Base-by-base conservation (phyloP, 2,797 vertebrate genomes). In the Pachyuromys duprasi region DNA sequence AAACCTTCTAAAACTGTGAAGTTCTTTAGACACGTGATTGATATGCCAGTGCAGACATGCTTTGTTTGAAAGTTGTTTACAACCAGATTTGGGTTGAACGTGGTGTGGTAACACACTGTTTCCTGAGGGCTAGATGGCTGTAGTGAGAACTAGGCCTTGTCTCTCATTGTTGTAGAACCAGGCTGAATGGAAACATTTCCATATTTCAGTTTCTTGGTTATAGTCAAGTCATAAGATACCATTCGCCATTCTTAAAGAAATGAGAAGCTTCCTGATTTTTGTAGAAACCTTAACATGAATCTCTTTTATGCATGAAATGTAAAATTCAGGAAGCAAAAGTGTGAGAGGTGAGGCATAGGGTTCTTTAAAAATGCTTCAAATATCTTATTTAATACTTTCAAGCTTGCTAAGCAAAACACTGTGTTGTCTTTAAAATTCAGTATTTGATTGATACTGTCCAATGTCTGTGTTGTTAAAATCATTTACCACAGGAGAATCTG, bases 361-460 rank as follows among this genome's bases (percentile, higher is more conserved):
- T 70, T 39, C 92, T 90, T 89, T 78, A 55, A 36, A 20, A 60
- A 39, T 2, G 31, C 28, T 86, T 90, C 42, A 92, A 62, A 67
- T 89, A 28, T 53, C 60, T 78, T 22, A 15, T 69, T 75, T 57
- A 79, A 79, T 12, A 62, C n/a, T n/a, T 88, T 87, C 6, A 42
- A 79, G 89, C 7, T 49, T 91, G 13, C 42, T 39, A 0, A 20
- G 4, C 39, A 67, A 28, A 53, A 18, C 39, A 95, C 28, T 69
- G 24, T 57, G 55, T 79, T 89, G n/a, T 70, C 91, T 91, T 79
- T 55, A 78, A 95, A 94, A 65, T 42, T 15, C 11, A 95, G 62
- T 57, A 86, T 93, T 45, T 1, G 65, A 4, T 84, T 80, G 92
- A 65, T 75, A 31, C 87, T 60, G 83, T 62, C 20, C 81, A 86